A percentile compares a stretch with the other conserved stretches of the same genome.
Conservation (phyloP, 1,140 invertebrate species). For the Probaryconus sp. region DNA sequence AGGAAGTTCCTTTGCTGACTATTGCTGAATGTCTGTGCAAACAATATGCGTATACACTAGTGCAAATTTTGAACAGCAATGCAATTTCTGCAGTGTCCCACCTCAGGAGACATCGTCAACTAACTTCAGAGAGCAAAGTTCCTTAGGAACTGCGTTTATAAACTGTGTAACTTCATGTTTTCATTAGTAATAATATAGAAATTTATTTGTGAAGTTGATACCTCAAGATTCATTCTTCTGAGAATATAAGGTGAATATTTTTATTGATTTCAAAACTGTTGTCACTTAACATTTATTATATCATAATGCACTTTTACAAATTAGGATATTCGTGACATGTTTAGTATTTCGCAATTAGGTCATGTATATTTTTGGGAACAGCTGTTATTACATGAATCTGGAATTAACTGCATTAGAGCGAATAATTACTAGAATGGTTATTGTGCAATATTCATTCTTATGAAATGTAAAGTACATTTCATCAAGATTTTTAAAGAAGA, state of each 20-base stretch:
- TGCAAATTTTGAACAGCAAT: too few relatives aligned
- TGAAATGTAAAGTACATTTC: too few relatives aligned
- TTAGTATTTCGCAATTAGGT: conserved; percentile 38
- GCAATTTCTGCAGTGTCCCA: neutral
- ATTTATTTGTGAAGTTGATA: conserved; percentile 34
- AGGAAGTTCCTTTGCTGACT: too few relatives aligned
- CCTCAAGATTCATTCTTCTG: neutral
- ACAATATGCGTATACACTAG: too few relatives aligned
- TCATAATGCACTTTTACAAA: neutral
- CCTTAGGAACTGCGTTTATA: conserved; percentile 24
- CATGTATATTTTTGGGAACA: conserved; percentile 53
- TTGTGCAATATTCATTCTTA: neutral
- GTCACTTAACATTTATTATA: neutral
- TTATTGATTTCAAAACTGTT: conserved; percentile 1
- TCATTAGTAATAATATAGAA: conserved; percentile 39
- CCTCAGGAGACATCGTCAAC: neutral
- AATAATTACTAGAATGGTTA: conserved; percentile 11
- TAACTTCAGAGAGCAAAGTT: neutral
- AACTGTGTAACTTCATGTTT: conserved; percentile 38
- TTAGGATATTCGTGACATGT: conserved; percentile 14
- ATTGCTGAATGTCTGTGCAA: too few relatives aligned
- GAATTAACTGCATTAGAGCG: conserved; percentile 23
- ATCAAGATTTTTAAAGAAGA: too few relatives aligned
- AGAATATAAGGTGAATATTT: conserved; percentile 29
- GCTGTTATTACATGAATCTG: conserved; percentile 44